Conservation (phyloP, 1,140 invertebrate genomes). For the Drosophila carrolli region DNA sequence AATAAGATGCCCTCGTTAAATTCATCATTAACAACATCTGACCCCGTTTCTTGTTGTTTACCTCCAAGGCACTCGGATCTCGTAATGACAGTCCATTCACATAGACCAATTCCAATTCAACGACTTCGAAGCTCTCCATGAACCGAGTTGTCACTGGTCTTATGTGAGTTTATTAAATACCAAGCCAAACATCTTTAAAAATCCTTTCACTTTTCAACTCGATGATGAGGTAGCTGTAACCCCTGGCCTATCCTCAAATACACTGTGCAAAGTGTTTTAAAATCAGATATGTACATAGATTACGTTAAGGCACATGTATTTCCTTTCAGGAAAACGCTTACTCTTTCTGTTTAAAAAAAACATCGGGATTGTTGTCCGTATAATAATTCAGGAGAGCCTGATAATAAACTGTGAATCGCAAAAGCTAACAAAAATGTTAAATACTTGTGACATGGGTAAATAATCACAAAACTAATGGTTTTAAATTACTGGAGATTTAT, state of each 20-base stretch:
- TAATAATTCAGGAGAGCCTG: no score
- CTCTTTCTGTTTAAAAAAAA: no score
- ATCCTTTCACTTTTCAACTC: slow-evolving; percentile 74
- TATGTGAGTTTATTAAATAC: slow-evolving; percentile 26
- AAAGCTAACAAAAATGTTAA: no score
- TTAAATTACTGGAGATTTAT: no score
- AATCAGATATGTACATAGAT: not conserved
- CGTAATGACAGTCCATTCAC: slow-evolving; percentile 23
- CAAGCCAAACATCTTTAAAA: slow-evolving; percentile 40
- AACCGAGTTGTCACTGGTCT: slow-evolving; percentile 37
- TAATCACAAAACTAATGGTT: no score
- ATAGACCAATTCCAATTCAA: slow-evolving; percentile 44
- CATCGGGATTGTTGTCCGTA: no score
- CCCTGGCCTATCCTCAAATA: not conserved
- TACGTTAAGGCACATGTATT: no score
- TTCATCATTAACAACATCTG: not conserved
- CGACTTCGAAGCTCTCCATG: slow-evolving; percentile 12
- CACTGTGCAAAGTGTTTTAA: not conserved
- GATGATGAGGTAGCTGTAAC: slow-evolving; percentile 42
- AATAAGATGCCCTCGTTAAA: no score
- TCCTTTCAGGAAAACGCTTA: no score
- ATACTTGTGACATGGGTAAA: no score
- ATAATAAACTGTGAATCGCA: no score
- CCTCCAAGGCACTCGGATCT: slow-evolving; percentile 22
- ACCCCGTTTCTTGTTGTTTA: slow-evolving; percentile 12